Evolutionary conservation across 2,888 invertebrate genomes (phyloP), one percentile per base, ranked within the genome.

Genomic region (Eupithecia vulgata): DNA sequence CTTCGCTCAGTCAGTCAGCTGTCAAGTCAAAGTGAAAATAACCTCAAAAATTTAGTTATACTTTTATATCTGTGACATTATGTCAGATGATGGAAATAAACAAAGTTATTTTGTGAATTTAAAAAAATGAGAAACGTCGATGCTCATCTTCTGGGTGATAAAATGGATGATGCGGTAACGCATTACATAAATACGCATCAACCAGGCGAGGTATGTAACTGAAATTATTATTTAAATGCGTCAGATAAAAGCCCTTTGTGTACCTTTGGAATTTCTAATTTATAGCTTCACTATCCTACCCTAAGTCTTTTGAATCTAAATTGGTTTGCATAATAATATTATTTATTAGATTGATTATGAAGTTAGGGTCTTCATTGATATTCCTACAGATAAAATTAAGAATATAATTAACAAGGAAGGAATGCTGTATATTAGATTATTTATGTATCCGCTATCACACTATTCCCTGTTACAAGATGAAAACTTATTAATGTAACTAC

Each of bases 161-260:
- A 89, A 82, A 94, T 94, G 89, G 94, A 94, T 71, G 94, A 94
- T 79, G 91, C 90, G 6, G 93, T 94, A 37, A 91, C 90, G 17
- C 93, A 94, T 81, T 94, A 93, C 77, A 93, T 94, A 70, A 91
- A 91, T 83, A 82, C 93, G 2, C 93, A 94, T 70, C 90, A 89
- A 74, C 72, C 89, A 15, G 83, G 86, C 59, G 93, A 91, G 88
- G 94, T 92, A 85, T 80, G 74, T 68, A 40, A 52, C 52, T 42
- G 65, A 71, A 45, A 13, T 57, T 72, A 35, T 61, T 67, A 40
- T 12, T 59, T 66, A 21, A 8, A 21, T 57, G 37, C 59, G 15
- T 68, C 61, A 15, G 45, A 21, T n/a, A 21, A 1, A 66, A 64
- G 52, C 73, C 59, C 71, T 72, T 72, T 75, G 75, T 75, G 42